Percentiles rank a stretch among this genome's conserved stretches.
These are phyloP conservation scores for Esox niger DNA, from an alignment of 2,113 vertebrate species.

Conservation along the genomic window DNA sequence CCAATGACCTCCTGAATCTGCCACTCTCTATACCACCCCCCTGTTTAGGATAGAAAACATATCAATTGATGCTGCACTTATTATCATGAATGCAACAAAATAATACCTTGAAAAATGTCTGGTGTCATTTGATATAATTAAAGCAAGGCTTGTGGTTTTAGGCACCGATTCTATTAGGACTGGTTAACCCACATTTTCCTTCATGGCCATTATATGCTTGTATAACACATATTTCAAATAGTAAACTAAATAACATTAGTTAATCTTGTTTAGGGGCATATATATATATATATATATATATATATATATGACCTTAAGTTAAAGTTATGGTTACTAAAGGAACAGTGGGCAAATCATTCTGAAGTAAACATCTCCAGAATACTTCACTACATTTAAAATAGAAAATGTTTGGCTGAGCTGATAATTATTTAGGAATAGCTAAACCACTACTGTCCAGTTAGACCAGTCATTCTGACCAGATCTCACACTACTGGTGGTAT, in stretches of 20 bases:
- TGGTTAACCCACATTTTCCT: constrained; percentile 24
- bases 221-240: constrained; percentile 19
- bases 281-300: neutral
- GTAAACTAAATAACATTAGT: constrained; percentile 26
- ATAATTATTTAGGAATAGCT: constrained; percentile 30
- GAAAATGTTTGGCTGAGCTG: constrained; percentile 38
- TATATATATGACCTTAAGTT: too few relatives aligned
- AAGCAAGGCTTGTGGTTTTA: constrained; percentile 57
- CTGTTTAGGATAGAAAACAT: neutral
- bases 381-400: constrained; percentile 43
- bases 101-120: constrained; percentile 30
- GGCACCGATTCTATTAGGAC: constrained; percentile 47
- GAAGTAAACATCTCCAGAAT: constrained; percentile 36
- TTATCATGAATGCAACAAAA: constrained; percentile 11
- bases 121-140: constrained; percentile 20
- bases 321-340: constrained; percentile 27
- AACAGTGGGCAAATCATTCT: constrained; percentile 30
- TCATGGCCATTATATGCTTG: constrained; percentile 17
- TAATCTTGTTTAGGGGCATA: constrained; percentile 26
- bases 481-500: constrained; percentile 33
- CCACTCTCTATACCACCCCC: neutral
- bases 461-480: constrained; percentile 29
- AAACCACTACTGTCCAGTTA: constrained; percentile 30
- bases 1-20: neutral
- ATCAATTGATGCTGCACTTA: neutral